Percentiles rank a stretch among this genome's conserved stretches.
These are phyloP conservation scores for Caenorhabditis sp. DNA, from an alignment of 2,888 invertebrate genomes.

Conservation along the genomic window DNA sequence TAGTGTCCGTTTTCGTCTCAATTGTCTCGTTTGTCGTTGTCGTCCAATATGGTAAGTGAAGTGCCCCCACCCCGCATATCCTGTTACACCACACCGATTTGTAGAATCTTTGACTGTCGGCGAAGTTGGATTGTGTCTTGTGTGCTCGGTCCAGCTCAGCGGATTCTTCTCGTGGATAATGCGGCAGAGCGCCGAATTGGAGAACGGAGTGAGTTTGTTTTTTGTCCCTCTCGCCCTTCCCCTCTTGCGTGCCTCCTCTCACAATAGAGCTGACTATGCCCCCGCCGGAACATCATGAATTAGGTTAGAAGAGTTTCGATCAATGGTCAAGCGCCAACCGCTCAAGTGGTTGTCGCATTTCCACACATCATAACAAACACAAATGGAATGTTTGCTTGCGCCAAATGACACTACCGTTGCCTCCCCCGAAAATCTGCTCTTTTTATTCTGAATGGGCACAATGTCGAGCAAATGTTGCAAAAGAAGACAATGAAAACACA, in stretches of 20 bases:
- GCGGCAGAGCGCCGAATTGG: constrained; percentile 88
- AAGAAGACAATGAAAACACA: constrained; percentile 30
- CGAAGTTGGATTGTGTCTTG: constrained; percentile 71
- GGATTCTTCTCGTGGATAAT: constrained; percentile 93
- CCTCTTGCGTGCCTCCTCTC: not conserved
- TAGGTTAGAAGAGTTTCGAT: constrained; percentile 33
- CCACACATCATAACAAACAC: constrained; percentile 54
- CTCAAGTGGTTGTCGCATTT: constrained; percentile 54
- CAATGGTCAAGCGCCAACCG: constrained; percentile 41
- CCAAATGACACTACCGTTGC: constrained; percentile 21
- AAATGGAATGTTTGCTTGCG: constrained; percentile 40
- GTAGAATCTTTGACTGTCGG: constrained; percentile 61
- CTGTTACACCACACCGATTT: constrained; percentile 8
- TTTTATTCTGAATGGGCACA: constrained; percentile 45
- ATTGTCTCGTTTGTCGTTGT: constrained; percentile 90
- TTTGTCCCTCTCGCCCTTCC: constrained; percentile 13
- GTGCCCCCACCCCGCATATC: not conserved
- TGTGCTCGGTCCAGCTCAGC: constrained; percentile 82
- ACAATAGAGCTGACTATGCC: constrained; percentile 35
- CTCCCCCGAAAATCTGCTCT: constrained; percentile 22
- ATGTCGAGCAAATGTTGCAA: constrained; percentile 48
- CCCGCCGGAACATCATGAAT: constrained; percentile 34
- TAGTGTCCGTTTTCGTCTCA: constrained; percentile 90
- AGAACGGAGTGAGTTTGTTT: constrained; percentile 80
- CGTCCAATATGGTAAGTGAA: constrained; percentile 62